A percentile compares a stretch with the other conserved stretches of the same genome.
Evolutionary conservation across 2,113 vertebrate genomes (phyloP).

Genomic region (Pipra filicauda): DNA sequence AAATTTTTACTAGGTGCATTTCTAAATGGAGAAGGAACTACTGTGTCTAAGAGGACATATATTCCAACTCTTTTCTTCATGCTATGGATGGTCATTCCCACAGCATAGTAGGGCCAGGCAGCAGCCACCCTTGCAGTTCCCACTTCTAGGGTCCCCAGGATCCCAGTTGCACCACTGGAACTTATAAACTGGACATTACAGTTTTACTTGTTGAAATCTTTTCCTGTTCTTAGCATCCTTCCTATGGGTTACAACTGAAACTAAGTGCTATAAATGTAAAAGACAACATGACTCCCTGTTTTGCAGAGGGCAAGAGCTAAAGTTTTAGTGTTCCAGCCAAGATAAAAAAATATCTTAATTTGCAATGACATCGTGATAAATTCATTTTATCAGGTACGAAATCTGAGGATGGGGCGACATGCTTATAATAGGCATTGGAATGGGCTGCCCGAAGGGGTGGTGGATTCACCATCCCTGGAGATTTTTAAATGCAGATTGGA

Average conservation of each 20-base stretch:
- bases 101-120: background rate
- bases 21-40: background rate
- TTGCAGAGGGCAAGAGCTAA: background rate
- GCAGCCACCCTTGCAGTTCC: background rate
- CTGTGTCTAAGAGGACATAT: background rate
- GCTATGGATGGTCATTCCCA: background rate
- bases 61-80: background rate
- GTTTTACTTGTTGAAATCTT: background rate
- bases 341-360: background rate
- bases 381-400: background rate
- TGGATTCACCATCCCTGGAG: no score
- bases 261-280: background rate
- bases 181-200: background rate
- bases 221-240: background rate
- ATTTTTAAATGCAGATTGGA: no score
- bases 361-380: background rate
- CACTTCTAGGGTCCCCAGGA: background rate
- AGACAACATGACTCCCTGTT: background rate
- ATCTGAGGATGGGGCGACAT: background rate
- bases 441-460: no score
- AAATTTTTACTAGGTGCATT: background rate
- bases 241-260: background rate
- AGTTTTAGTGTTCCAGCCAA: background rate
- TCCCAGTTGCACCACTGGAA: background rate
- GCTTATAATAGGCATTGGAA: no score